A percentile compares a stretch with the other conserved stretches of the same genome.
Evolutionary conservation across 2,113 vertebrate species (phyloP).

Genomic region (Dipodomys merriami): DNA sequence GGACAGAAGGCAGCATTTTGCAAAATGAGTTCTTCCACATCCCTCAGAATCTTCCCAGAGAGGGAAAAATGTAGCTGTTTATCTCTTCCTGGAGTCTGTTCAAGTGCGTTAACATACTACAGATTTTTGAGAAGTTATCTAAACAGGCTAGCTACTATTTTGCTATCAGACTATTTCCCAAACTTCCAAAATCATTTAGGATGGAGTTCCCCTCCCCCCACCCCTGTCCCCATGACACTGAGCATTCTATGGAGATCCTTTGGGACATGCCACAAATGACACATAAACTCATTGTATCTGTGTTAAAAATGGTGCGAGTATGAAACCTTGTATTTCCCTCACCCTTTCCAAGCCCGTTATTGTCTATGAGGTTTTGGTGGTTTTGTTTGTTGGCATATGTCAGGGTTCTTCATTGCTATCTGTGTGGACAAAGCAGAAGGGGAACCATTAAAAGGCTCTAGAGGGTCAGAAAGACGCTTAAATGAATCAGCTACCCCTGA

Average conservation of each 20-base stretch:
- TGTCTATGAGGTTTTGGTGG: neutral
- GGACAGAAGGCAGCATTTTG: neutral
- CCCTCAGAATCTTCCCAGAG: neutral
- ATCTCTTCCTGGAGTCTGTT: slow-evolving; percentile 7
- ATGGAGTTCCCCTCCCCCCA: neutral
- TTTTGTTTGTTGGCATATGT: neutral
- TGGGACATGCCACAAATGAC: neutral
- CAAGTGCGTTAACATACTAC: neutral
- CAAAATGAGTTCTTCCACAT: neutral
- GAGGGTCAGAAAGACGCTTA: neutral
- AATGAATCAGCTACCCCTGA: neutral
- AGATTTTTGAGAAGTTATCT: neutral
- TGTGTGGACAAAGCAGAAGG: neutral
- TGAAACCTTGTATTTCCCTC: too few relatives aligned
- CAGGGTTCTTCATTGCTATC: neutral
- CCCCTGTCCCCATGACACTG: neutral
- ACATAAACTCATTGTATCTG: neutral
- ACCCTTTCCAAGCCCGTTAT: neutral
- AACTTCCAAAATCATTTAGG: slow-evolving; percentile 6
- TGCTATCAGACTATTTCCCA: neutral
- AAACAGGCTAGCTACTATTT: neutral
- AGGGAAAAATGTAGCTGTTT: neutral
- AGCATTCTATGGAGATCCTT: neutral
- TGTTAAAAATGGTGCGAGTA: neutral
- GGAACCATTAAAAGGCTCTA: neutral